Evolutionary conservation across 2,888 invertebrate species (phyloP).

Genomic region (Ypsolopha sequella): DNA sequence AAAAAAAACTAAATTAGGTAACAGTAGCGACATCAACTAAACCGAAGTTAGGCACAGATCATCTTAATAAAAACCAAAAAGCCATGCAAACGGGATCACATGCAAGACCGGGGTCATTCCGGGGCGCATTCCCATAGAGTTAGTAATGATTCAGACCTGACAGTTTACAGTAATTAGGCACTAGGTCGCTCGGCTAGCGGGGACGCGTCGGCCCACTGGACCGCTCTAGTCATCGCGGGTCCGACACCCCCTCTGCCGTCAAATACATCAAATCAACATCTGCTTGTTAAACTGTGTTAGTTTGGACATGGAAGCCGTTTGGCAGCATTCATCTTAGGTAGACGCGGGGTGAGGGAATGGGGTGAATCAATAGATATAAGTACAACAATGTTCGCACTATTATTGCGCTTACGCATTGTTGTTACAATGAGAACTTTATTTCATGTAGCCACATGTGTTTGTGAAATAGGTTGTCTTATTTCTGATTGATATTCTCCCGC

Average conservation of each 20-base stretch:
- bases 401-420: no score
- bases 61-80: neutral
- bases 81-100: neutral
- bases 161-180: slow-evolving; percentile 32
- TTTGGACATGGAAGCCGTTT: neutral
- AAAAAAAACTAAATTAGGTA: no score
- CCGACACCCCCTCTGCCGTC: slow-evolving; percentile 50
- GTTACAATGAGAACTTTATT: no score
- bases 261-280: neutral
- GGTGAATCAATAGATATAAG: no score
- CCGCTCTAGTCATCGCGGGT: slow-evolving; percentile 69
- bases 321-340: neutral
- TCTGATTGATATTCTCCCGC: no score
- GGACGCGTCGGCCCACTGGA: slow-evolving; percentile 41
- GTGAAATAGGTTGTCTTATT: no score
- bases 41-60: neutral
- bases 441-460: no score
- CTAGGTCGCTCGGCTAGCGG: slow-evolving; percentile 49
- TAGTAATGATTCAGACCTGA: slow-evolving; percentile 50
- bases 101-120: neutral
- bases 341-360: no score
- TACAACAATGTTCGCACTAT: no score
- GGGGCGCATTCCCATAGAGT: slow-evolving; percentile 8
- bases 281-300: neutral
- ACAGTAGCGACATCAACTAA: neutral